phyloP scores from a whole-genome alignment of 2,797 vertebrate genomes.

The Pseudochirops cupreus region DNA sequence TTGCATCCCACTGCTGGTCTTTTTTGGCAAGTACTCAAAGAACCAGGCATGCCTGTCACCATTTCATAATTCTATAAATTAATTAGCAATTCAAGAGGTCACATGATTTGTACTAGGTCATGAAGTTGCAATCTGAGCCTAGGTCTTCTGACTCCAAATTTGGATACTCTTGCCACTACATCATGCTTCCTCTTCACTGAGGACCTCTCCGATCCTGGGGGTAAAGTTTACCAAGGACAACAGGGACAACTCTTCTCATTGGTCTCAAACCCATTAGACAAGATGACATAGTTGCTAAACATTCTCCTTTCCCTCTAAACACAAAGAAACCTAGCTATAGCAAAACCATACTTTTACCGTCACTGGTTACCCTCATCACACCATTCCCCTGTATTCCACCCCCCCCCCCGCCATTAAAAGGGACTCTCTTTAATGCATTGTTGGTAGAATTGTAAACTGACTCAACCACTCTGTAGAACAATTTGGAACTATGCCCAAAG shows the following conservation, averaged over 20 bases:
- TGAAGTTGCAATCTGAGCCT: too few relatives aligned
- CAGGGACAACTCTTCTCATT: neutral
- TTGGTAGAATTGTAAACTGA: too few relatives aligned
- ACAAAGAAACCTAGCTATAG: neutral
- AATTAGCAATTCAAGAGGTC: neutral
- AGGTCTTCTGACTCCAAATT: neutral
- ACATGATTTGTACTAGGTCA: too few relatives aligned
- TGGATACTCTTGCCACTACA: neutral
- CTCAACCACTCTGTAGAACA: too few relatives aligned
- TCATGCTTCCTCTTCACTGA: neutral
- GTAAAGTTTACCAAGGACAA: neutral
- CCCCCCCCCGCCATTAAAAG: too few relatives aligned
- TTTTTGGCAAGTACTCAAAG: neutral
- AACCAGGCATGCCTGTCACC: neutral
- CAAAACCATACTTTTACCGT: too few relatives aligned
- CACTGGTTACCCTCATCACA: neutral
- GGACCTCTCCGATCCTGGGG: neutral
- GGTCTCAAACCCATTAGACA: neutral
- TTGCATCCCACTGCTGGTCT: neutral
- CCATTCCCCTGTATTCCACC: too few relatives aligned
- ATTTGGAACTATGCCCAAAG: too few relatives aligned
- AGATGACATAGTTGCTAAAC: neutral
- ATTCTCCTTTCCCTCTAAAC: neutral
- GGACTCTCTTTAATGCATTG: too few relatives aligned
- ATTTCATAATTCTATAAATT: neutral